Conservation (phyloP, 2,113 vertebrate genomes). For the Hippolais icterina region DNA sequence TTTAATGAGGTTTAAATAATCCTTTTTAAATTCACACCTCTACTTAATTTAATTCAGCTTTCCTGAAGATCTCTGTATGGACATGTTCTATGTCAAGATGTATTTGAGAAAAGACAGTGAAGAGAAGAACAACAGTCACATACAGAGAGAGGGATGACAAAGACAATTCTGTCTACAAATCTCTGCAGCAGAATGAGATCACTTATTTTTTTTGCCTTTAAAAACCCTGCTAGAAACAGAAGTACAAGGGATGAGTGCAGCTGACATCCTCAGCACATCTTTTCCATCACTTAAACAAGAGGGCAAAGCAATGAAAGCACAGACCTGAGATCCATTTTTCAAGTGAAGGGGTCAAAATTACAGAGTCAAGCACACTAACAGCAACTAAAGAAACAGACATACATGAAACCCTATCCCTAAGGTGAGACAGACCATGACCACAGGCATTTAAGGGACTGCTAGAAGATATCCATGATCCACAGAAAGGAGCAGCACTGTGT, state of each 20-base stretch:
- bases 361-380: neutral
- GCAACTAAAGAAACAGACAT: neutral
- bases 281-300: neutral
- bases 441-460: neutral
- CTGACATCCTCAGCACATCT: neutral
- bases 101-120: neutral
- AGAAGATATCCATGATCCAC: fast-evolving
- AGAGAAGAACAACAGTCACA: neutral
- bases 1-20: conserved; percentile 64
- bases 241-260: fast-evolving
- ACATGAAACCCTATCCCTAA: neutral
- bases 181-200: neutral
- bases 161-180: neutral
- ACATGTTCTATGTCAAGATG: neutral
- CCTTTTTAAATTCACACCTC: conserved; percentile 50
- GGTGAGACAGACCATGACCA: neutral
- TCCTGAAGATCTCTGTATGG: neutral
- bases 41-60: conserved; percentile 34
- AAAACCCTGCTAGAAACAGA: neutral
- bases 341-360: neutral
- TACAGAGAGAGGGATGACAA: neutral
- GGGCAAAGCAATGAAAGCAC: neutral
- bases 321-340: neutral
- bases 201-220: neutral
- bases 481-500: fast-evolving